phyloP scores from a whole-genome alignment of 1,140 invertebrate genomes.

The Saccostrea cuccullata region DNA sequence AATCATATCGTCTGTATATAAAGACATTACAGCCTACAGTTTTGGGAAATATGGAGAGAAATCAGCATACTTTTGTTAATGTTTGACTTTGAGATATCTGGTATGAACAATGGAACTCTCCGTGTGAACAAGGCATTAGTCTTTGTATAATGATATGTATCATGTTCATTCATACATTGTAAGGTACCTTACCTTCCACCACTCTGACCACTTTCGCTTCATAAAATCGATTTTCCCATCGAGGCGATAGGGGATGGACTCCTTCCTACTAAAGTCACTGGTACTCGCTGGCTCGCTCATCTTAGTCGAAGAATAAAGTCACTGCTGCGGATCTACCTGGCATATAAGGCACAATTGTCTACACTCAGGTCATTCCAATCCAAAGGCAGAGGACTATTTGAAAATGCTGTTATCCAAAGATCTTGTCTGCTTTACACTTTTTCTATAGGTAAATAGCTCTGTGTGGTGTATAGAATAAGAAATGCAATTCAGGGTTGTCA shows the following conservation, averaged over 20 bases:
- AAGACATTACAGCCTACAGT: too few species aligned
- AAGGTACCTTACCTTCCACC: too few species aligned
- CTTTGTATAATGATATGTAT: too few species aligned
- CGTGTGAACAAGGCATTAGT: too few species aligned
- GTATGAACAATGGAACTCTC: too few species aligned
- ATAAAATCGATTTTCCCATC: too few species aligned
- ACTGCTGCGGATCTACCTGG: neutral
- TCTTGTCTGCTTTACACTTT: neutral
- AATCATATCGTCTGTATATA: too few species aligned
- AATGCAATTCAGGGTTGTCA: neutral
- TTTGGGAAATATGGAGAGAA: too few species aligned
- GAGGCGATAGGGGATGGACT: neutral
- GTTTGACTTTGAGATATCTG: too few species aligned
- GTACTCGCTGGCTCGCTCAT: slow-evolving; percentile 43
- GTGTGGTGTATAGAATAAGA: neutral
- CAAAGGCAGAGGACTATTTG: slow-evolving; percentile 37
- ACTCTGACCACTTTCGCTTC: too few species aligned
- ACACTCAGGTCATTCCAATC: slow-evolving; percentile 27
- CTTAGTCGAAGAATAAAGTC: slow-evolving; percentile 11
- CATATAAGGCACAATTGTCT: slow-evolving; percentile 27
- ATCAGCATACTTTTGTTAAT: too few species aligned
- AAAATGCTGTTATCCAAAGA: slow-evolving; percentile 38
- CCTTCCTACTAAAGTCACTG: slow-evolving; percentile 35
- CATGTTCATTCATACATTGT: too few species aligned
- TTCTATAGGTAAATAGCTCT: neutral